Evolutionary conservation across 1,140 invertebrate species (phyloP).

Genomic region (Ips typographus): DNA sequence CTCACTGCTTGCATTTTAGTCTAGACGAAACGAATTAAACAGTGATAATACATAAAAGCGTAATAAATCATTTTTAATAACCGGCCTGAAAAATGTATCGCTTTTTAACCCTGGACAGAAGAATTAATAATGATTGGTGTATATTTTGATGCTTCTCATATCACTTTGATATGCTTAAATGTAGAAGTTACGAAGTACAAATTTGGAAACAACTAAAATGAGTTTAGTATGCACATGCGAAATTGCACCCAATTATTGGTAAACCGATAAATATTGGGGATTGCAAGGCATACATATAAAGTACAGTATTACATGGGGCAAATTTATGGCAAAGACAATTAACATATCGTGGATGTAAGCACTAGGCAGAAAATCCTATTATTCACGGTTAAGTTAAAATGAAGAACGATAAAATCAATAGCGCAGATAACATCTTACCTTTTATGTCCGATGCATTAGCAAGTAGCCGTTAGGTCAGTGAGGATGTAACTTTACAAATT

Average conservation of each 20-base stretch:
- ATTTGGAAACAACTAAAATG: no score
- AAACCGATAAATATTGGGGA: constrained; percentile 15
- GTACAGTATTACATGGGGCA: constrained; percentile 13
- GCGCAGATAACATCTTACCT: constrained; percentile 15
- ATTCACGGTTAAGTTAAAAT: constrained; percentile 17
- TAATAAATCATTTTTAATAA: no score
- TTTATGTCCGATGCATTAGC: constrained; percentile 5
- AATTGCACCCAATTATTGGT: constrained; percentile 4
- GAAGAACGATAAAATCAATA: constrained; percentile 18
- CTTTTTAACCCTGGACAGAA: no score
- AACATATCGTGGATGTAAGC: constrained; percentile 19
- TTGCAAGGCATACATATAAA: constrained; percentile 12
- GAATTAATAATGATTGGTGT: no score
- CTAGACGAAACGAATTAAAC: no score
- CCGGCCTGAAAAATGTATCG: no score
- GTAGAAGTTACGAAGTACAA: no score
- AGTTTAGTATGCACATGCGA: constrained; percentile 2
- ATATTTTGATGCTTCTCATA: no score
- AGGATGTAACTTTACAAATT: constrained; percentile 10
- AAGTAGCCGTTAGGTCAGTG: constrained; percentile 14
- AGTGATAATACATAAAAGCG: no score
- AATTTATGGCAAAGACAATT: constrained; percentile 15
- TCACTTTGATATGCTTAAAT: no score
- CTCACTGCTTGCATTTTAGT: no score
- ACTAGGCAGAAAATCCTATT: constrained; percentile 18